phyloP scores from a whole-genome alignment of 2,888 invertebrate genomes.

The Heliconius charithonia region DNA sequence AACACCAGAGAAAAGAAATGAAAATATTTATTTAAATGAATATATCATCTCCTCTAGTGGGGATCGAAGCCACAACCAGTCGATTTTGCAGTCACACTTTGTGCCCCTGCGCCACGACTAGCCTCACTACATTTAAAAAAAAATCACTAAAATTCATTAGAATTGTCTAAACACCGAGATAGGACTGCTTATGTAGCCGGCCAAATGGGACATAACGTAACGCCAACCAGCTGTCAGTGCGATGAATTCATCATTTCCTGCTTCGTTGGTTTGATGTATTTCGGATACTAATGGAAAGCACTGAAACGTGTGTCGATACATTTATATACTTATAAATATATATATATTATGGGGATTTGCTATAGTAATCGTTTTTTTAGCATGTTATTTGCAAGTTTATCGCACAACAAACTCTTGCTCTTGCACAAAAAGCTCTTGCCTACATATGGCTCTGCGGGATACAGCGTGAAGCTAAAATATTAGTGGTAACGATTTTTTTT shows the following conservation, averaged over 20 bases:
- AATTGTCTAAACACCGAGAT: conserved; percentile 1
- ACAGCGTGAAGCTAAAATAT: too few species aligned
- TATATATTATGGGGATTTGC: not conserved
- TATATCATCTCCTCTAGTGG: too few species aligned
- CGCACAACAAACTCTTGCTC: too few species aligned
- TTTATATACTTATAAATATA: conserved; percentile 7
- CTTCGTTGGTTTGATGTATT: conserved; percentile 46
- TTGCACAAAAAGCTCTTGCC: too few species aligned
- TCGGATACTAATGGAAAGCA: conserved; percentile 25
- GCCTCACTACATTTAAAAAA: not conserved
- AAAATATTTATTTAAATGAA: too few species aligned
- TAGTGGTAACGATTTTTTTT: too few species aligned
- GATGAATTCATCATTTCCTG: conserved; percentile 60
- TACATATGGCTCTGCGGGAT: too few species aligned
- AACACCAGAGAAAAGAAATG: too few species aligned
- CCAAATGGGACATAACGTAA: conserved; percentile 44
- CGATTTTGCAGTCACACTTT: too few species aligned
- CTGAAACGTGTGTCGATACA: not conserved
- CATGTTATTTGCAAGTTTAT: too few species aligned
- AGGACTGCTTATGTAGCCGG: conserved; percentile 18
- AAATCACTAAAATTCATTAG: conserved; percentile 11
- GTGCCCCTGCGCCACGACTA: too few species aligned
- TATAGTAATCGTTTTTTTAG: not conserved
- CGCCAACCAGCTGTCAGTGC: conserved; percentile 57
- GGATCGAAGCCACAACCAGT: too few species aligned